Base-by-base conservation (phyloP, 23 tunicate genomes). In the Trididemnum clinides region DNA sequence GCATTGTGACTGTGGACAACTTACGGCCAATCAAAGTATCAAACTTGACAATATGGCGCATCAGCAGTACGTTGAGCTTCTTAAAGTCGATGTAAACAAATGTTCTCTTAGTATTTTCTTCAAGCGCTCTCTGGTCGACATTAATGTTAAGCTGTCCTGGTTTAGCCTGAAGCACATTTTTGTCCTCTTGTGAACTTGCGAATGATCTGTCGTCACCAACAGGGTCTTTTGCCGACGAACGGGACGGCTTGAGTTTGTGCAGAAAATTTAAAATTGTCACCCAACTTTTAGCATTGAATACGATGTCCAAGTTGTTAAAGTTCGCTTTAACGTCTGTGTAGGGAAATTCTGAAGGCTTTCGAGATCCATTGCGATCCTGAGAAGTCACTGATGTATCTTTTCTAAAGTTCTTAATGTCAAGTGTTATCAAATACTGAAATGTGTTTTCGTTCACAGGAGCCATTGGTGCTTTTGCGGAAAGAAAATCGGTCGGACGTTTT, bases 1-100 rank as follows among this genome's bases (percentile, higher is more conserved):
- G 91, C 92, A 94, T 84, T 30, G 98, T 86, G n/a, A 89, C 85
- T 1, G 98, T 94, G 0, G 98, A 87, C 33, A 92, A 78, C 64
- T 92, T 88, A 23, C 89, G 84, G 26, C 97, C 97, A 20, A 88
- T 64, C 1, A 51, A 39, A 20, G 57, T 73, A 15, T 19, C 82
- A 28, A 39, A 78, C 20, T 33, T 34, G n/a, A 75, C 59, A 34
- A 94, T 63, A 64, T 94, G 98, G 25, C 98, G 90, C 72, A 94
- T 29, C 59, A 94, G 75, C 20, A 94, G 49, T 7, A 94, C 1
- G 69, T 94, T 94, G 1, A 94, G 80, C 49, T 94, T 85, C 33
- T 85, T 85, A 33, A 94, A 94, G 28, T 84, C 88, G 33, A 89
- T 34, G 39, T 28, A n/a, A n/a, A 89, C 69, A 69, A 75, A 83